A percentile compares a stretch with the other conserved stretches of the same genome.
Evolutionary conservation across 2,113 vertebrate genomes (phyloP).

Genomic region (Phrynocephalus versicolor): DNA sequence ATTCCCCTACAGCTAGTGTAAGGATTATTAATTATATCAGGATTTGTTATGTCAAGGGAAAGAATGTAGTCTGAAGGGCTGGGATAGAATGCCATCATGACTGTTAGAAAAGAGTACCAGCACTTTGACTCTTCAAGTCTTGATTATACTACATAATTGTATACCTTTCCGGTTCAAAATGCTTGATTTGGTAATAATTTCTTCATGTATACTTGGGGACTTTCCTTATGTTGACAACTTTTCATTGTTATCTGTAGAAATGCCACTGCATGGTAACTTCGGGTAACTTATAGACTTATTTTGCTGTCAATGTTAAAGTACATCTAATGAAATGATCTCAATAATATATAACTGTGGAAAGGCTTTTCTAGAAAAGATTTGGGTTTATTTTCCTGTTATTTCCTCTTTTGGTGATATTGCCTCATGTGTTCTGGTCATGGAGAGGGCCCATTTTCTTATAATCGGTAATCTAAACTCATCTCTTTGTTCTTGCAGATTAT

Average conservation of each 20-base stretch:
- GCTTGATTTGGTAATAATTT: background rate
- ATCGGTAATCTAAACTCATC: background rate
- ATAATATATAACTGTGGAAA: background rate
- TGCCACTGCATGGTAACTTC: background rate
- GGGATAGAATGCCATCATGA: background rate
- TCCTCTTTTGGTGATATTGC: background rate
- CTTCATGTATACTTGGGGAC: no score
- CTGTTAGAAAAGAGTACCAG: background rate
- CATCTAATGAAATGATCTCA: background rate
- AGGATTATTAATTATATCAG: no score
- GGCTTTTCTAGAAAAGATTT: background rate
- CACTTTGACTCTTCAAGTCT: background rate
- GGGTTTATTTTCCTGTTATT: background rate
- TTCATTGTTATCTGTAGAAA: background rate
- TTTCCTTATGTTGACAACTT: background rate
- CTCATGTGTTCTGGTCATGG: background rate
- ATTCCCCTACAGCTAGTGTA: no score
- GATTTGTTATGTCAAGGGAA: no score
- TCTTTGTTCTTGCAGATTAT: constrained; percentile 80
- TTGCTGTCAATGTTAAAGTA: background rate
- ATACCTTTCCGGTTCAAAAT: background rate
- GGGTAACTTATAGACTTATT: background rate
- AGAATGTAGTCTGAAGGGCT: background rate
- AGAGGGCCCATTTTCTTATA: background rate
- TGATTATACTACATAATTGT: no score